Percentiles rank a stretch among this genome's conserved stretches.
These are phyloP conservation scores for Lycaon pictus DNA, from an alignment of 2,113 vertebrate species.

Conservation along the genomic window DNA sequence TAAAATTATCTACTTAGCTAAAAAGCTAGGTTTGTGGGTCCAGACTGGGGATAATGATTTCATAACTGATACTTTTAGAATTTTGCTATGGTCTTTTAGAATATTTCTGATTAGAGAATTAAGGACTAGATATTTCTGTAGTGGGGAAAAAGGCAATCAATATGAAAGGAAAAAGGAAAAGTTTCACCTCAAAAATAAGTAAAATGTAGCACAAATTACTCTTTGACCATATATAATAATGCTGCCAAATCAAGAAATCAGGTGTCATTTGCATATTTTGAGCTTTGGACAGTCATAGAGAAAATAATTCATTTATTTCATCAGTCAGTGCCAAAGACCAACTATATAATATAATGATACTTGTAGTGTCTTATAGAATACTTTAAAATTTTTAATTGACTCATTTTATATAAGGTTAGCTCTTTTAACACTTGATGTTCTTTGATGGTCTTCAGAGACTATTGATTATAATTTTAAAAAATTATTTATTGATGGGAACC, in stretches of 20 bases:
- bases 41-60: not conserved
- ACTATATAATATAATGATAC: not conserved
- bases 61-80: not conserved
- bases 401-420: not conserved
- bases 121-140: not conserved
- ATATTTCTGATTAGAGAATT: constrained; percentile 22
- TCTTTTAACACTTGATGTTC: constrained; percentile 18
- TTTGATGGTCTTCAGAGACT: not conserved
- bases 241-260: not conserved
- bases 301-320: not conserved
- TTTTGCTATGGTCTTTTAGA: not conserved
- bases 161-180: not conserved
- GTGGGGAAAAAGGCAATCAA: not conserved
- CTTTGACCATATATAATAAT: not conserved
- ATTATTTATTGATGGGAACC: not conserved
- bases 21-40: not conserved
- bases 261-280: not conserved
- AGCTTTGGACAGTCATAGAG: not conserved
- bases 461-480: not conserved
- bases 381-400: not conserved
- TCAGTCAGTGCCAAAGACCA: not conserved
- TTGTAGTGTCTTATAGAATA: not conserved
- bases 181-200: constrained; percentile 15
- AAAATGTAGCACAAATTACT: not conserved
- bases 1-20: not conserved